Evolutionary conservation across 2,113 vertebrate species (phyloP).

Genomic region (Syngnathus scovelli): DNA sequence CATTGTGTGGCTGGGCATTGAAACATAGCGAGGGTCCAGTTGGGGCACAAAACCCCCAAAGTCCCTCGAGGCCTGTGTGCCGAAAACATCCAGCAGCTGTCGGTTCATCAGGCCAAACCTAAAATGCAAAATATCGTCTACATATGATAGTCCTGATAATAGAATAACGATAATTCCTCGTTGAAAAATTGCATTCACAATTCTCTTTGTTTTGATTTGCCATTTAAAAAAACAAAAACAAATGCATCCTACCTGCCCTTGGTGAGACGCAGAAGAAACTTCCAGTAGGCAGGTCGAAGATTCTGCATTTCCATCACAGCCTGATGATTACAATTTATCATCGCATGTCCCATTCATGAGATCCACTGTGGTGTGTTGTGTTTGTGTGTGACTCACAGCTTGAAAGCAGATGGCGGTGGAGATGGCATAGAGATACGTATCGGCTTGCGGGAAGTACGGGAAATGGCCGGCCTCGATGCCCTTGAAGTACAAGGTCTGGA

Average conservation of each 20-base stretch:
- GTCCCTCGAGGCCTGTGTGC: conserved; percentile 85
- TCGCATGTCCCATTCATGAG: neutral
- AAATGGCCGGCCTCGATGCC: conserved; percentile 92
- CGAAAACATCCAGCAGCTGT: conserved; percentile 85
- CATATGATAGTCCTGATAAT: neutral
- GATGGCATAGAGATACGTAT: conserved; percentile 90
- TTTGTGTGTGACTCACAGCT: conserved; percentile 77
- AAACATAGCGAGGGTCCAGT: conserved; percentile 81
- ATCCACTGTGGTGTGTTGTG: neutral
- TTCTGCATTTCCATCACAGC: conserved; percentile 97
- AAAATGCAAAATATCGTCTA: neutral
- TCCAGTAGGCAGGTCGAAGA: conserved; percentile 94
- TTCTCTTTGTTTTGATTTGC: neutral
- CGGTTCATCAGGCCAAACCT: conserved; percentile 96
- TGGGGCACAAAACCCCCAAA: conserved; percentile 84
- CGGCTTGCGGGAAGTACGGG: conserved; percentile 93
- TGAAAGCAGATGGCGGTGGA: conserved; percentile 98
- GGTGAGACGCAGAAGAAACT: conserved; percentile 90
- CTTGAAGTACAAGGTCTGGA: conserved; percentile 94
- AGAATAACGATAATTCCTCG: too few relatives aligned
- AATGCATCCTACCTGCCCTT: conserved; percentile 82
- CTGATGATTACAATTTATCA: conserved; percentile 51
- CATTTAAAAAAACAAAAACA: neutral
- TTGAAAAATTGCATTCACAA: neutral
- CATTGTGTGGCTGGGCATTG: conserved; percentile 33